These are phyloP conservation scores for Pionites leucogaster DNA, from an alignment of 2,113 vertebrate genomes.

Conservation along the genomic window DNA sequence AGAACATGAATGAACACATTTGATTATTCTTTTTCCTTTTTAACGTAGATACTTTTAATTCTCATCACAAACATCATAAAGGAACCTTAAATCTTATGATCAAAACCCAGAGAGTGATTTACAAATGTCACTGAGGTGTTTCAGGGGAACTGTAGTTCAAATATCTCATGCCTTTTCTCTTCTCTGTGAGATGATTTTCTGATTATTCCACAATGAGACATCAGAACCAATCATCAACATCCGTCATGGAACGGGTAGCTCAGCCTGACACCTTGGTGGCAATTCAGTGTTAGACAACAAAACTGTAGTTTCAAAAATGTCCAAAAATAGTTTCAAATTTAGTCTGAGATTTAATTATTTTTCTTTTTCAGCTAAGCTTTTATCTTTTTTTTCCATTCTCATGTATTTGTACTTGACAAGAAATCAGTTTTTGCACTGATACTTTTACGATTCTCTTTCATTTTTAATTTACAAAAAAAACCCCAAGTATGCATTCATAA, in stretches of 20 bases:
- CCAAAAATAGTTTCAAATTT: not conserved
- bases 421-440: not conserved
- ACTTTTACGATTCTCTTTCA: not conserved
- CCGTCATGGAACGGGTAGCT: not conserved
- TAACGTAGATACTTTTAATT: not conserved
- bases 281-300: not conserved
- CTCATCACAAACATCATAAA: not conserved
- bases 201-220: not conserved
- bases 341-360: not conserved
- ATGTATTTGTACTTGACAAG: not conserved
- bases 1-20: not conserved
- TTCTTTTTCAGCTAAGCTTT: not conserved
- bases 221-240: not conserved
- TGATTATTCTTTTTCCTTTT: not conserved
- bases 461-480: not conserved
- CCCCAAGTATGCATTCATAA: not conserved
- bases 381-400: not conserved
- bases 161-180: not conserved
- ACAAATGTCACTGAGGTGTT: not conserved
- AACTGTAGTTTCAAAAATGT: not conserved
- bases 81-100: not conserved
- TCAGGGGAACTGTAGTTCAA: not conserved
- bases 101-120: not conserved
- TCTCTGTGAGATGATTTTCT: not conserved
- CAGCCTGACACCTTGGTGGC: not conserved